Base-by-base conservation (phyloP, 2,888 invertebrate species). In the Cynaeus angustus region DNA sequence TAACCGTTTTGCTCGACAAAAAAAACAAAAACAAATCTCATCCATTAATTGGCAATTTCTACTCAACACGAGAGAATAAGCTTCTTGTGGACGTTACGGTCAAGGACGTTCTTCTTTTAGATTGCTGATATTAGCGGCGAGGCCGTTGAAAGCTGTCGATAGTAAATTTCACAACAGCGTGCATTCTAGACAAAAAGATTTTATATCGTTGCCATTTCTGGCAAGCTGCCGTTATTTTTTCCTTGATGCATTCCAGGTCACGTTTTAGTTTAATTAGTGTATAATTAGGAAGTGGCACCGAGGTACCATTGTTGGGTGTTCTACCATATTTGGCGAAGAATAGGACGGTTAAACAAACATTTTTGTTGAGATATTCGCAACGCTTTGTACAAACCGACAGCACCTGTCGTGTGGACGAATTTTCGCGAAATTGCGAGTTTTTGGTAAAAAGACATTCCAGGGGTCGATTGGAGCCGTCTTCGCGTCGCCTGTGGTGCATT, bases 181-280 rank as follows among this genome's bases (percentile, higher is more conserved):
- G 55, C 55, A 55, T 33, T 38, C 41, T 12, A 55, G 33, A 12
- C 52, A 52, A 52, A 30, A 30, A 12, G 10, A 52, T 26, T 33
- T 33, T 33, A 33, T n/a, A n/a, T 43, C 33, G 30, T 59, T 59
- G 38, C 61, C 61, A 61, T 61, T 61, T 61, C 12, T 50, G 38
- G 48, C 13, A 46, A 9, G 3, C n/a, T 13, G 38, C 48, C 41
- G 41, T 56, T 56, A 56, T 61, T 61, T 61, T 58, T 61, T 48
- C 10, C 28, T n/a, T n/a, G 8, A 13, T 45, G 43, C 8, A 46
- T 13, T 50, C 21, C 48, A 16, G 38, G 61, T 50, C 61, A 61
- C 50, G 50, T 50, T 61, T 48, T 38, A 38, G 16, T 38, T 61
- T 61, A 61, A 61, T 61, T 61, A 50, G 61, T 50, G 61, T 61